Percentiles rank a stretch among this genome's conserved stretches.
These are phyloP conservation scores for Lasiurus borealis DNA, from an alignment of 2,113 vertebrate species.

Conservation along the genomic window DNA sequence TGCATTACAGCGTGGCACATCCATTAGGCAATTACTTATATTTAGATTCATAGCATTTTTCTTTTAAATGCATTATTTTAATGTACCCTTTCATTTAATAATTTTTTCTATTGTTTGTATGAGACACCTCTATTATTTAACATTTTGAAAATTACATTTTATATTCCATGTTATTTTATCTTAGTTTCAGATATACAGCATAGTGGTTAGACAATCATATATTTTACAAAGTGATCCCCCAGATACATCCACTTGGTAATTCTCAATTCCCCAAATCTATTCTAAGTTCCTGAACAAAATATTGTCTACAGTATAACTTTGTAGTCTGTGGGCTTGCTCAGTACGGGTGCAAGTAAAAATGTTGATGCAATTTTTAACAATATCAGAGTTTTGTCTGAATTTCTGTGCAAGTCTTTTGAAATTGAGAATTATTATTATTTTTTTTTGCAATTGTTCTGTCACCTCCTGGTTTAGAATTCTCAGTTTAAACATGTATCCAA, in stretches of 20 bases:
- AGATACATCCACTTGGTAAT: not conserved
- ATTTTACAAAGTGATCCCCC: not conserved
- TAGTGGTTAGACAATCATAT: not conserved
- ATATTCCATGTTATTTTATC: not conserved
- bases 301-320: not conserved
- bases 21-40: not conserved
- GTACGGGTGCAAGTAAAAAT: not conserved
- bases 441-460: slow-evolving; percentile 1
- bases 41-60: not conserved
- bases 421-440: not conserved
- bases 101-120: not conserved
- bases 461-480: not conserved
- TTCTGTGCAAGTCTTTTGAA: slow-evolving; percentile 45
- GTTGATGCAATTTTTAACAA: not conserved
- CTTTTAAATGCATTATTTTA: not conserved
- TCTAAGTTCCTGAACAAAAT: not conserved
- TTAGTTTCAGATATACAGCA: not conserved
- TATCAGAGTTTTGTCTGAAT: slow-evolving; percentile 25
- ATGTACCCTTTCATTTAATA: not conserved
- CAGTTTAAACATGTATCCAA: not conserved
- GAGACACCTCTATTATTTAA: not conserved
- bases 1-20: not conserved
- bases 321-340: not conserved
- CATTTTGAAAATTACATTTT: not conserved
- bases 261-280: not conserved